phyloP scores from a whole-genome alignment of 2,113 vertebrate species.

The Stercorarius parasiticus region DNA sequence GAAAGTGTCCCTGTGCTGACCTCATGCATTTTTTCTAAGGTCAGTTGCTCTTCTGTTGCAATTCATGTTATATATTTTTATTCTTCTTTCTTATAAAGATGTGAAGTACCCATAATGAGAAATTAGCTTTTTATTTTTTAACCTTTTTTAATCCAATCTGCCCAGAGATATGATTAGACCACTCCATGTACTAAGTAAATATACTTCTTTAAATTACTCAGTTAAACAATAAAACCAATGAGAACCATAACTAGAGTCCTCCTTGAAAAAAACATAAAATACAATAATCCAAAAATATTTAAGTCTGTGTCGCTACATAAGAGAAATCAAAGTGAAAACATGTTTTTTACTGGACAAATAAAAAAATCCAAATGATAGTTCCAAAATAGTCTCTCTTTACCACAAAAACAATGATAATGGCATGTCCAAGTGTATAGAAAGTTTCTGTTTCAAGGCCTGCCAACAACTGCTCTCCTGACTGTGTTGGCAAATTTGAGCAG shows the following conservation, averaged over 20 bases:
- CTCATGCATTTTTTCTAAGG: background rate
- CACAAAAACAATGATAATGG: background rate
- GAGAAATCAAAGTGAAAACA: background rate
- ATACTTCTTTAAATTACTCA: background rate
- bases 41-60: background rate
- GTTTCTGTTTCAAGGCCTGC: background rate
- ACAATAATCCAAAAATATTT: background rate
- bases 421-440: background rate
- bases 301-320: background rate
- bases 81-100: background rate
- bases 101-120: background rate
- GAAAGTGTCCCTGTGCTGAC: background rate
- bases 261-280: background rate
- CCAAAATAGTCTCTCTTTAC: background rate
- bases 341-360: background rate
- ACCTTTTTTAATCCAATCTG: background rate
- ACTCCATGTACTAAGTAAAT: background rate
- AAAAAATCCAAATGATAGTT: background rate
- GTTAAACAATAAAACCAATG: background rate
- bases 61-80: background rate
- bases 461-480: background rate
- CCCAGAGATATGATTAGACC: background rate
- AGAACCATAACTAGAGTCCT: background rate
- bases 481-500: background rate
- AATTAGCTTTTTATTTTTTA: background rate